Percentiles rank a stretch among this genome's conserved stretches.
Evolutionary conservation across 2,888 invertebrate genomes (phyloP).

Genomic region (Tinea pellionella): DNA sequence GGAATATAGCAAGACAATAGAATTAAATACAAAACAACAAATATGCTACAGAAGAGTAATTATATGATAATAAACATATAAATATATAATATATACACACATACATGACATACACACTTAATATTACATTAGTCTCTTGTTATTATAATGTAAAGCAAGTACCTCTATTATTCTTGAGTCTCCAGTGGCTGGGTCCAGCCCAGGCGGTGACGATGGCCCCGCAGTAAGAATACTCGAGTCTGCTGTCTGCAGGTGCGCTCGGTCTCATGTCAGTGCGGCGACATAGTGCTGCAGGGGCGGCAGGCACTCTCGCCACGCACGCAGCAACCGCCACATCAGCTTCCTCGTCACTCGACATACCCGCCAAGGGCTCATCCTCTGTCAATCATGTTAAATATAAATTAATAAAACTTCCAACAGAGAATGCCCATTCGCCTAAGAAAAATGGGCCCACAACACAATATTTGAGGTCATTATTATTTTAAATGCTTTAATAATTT

Average conservation of each 20-base stretch:
- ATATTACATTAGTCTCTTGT: neutral
- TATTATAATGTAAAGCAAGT: neutral
- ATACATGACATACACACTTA: too few species aligned
- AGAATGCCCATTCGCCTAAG: too few species aligned
- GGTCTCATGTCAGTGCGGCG: slow-evolving; percentile 71
- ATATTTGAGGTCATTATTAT: too few species aligned
- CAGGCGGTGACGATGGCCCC: slow-evolving; percentile 72
- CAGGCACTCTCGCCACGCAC: slow-evolving; percentile 40
- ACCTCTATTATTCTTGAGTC: slow-evolving; percentile 68
- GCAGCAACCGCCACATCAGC: slow-evolving; percentile 50
- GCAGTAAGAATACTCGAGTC: slow-evolving; percentile 79
- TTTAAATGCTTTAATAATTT: too few species aligned
- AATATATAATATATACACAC: too few species aligned
- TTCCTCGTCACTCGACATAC: slow-evolving; percentile 55
- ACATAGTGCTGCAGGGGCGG: slow-evolving; percentile 29
- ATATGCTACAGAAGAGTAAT: too few species aligned
- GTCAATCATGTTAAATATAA: neutral
- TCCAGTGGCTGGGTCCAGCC: slow-evolving; percentile 90
- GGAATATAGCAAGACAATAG: too few species aligned
- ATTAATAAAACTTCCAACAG: neutral
- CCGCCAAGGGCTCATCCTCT: slow-evolving; percentile 58
- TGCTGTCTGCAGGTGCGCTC: slow-evolving; percentile 46
- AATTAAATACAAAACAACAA: too few species aligned
- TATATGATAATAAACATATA: too few species aligned
- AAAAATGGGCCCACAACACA: too few species aligned